Percentiles rank a stretch among this genome's conserved stretches.
Conservation (phyloP, 2,113 vertebrate genomes). For the Cavia aperea region DNA sequence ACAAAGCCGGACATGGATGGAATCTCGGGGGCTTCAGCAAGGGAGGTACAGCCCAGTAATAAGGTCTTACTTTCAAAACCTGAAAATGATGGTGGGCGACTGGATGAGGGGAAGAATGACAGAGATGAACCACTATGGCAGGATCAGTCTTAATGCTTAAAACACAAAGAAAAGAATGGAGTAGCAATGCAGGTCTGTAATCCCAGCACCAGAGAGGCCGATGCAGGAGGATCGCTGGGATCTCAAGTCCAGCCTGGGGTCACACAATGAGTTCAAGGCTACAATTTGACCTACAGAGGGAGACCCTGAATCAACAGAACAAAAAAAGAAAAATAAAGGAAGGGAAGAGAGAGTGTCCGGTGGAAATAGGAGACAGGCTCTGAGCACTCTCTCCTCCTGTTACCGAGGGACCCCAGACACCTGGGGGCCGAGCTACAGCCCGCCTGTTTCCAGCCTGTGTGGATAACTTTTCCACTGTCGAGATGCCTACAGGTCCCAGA, state of each 20-base stretch:
- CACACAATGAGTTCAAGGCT: background rate
- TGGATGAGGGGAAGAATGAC: background rate
- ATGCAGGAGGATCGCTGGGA: background rate
- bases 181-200: background rate
- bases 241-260: background rate
- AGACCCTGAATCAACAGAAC: background rate
- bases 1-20: background rate
- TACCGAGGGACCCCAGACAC: background rate
- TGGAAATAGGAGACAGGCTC: background rate
- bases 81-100: background rate
- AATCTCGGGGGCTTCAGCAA: background rate
- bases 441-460: background rate
- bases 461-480: background rate
- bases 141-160: background rate
- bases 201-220: background rate
- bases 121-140: background rate
- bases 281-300: background rate
- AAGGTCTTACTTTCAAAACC: background rate
- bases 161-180: background rate
- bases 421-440: background rate
- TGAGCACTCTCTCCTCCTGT: background rate
- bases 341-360: fast-evolving
- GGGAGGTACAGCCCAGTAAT: background rate
- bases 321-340: background rate
- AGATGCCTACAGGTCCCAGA: background rate